Conservation (phyloP, 2,888 invertebrate genomes). For the Antheraea assamensis region DNA sequence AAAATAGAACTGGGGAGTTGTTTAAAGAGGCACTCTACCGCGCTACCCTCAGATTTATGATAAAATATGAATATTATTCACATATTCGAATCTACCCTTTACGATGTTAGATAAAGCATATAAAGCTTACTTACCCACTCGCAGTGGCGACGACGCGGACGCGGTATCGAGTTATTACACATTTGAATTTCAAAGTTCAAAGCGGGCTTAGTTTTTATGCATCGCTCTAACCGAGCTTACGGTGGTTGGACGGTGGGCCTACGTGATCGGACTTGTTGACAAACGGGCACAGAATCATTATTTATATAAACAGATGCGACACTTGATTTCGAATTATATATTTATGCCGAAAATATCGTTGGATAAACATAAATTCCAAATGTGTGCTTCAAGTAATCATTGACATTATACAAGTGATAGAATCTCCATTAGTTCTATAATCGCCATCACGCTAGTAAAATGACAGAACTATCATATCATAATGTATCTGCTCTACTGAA, state of each 20-base stretch:
- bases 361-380: too few relatives aligned
- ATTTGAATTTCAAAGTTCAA: conserved; percentile 80
- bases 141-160: conserved; percentile 20
- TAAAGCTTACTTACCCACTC: background rate
- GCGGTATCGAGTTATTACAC: conserved; percentile 63
- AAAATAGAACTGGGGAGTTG: background rate
- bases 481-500: too few relatives aligned
- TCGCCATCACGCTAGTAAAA: too few relatives aligned
- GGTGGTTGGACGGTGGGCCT: conserved; percentile 63
- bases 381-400: too few relatives aligned
- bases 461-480: too few relatives aligned
- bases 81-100: conserved; percentile 16
- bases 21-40: conserved; percentile 6
- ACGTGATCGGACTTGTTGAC: conserved; percentile 73
- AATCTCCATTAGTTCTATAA: too few relatives aligned
- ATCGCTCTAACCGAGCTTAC: conserved; percentile 79
- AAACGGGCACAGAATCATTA: conserved; percentile 50
- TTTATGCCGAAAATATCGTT: too few relatives aligned
- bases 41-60: conserved; percentile 10
- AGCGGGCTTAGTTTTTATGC: conserved; percentile 79
- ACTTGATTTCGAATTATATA: background rate
- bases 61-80: conserved; percentile 16
- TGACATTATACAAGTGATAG: too few relatives aligned
- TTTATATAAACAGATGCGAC: conserved; percentile 25
- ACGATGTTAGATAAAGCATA: conserved; percentile 13